A percentile compares a stretch with the other conserved stretches of the same genome.
These are phyloP conservation scores for Sebastes fasciatus DNA, from an alignment of 2,113 vertebrate genomes.

Conservation along the genomic window DNA sequence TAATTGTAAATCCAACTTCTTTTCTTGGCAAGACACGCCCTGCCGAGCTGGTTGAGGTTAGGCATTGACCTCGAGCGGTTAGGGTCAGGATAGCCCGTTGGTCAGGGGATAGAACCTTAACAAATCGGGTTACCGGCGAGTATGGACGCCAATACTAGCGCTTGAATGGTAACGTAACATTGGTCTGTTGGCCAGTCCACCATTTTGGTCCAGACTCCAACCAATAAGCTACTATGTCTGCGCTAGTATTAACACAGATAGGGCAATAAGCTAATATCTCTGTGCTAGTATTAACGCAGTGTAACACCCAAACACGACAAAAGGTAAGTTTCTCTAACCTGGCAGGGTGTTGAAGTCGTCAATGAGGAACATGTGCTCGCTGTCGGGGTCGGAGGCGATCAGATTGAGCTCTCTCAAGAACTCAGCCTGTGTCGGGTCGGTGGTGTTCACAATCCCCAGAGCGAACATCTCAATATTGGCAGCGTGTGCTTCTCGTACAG, in stretches of 20 bases:
- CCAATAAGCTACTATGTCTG: too few relatives aligned
- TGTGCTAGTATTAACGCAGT: background rate
- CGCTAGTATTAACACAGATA: background rate
- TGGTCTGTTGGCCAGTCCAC: background rate
- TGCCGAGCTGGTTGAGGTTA: background rate
- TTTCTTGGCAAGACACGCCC: background rate
- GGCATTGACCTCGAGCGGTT: background rate
- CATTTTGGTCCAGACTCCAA: background rate
- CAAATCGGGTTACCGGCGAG: background rate
- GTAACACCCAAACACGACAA: background rate
- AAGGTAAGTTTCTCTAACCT: constrained; percentile 72
- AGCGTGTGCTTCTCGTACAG: constrained; percentile 87
- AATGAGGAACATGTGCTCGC: constrained; percentile 90
- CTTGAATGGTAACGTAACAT: background rate
- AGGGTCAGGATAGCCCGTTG: background rate
- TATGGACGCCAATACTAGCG: background rate
- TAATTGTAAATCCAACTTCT: background rate
- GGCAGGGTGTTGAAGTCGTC: constrained; percentile 91
- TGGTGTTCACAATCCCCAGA: constrained; percentile 88
- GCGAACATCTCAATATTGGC: constrained; percentile 92
- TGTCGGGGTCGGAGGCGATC: constrained; percentile 90
- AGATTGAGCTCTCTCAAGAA: constrained; percentile 89
- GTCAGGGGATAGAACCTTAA: background rate
- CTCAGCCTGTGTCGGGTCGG: constrained; percentile 86
- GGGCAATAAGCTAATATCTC: background rate